These are phyloP conservation scores for Oreohelix idahoensis DNA, from an alignment of 1,140 invertebrate genomes.

Conservation along the genomic window DNA sequence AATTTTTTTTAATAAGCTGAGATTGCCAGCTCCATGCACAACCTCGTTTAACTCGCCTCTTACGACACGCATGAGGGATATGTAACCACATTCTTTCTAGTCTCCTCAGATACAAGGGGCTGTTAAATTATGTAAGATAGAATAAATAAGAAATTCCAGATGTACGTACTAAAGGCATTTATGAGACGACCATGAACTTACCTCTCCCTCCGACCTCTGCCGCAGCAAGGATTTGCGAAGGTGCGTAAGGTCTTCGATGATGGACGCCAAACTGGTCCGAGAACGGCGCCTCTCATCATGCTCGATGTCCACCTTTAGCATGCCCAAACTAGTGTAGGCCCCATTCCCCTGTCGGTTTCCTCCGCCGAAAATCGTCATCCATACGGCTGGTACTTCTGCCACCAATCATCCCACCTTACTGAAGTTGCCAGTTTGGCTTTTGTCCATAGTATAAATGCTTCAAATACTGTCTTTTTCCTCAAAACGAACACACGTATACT, in stretches of 20 bases:
- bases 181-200: background rate
- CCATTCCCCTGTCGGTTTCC: slow-evolving; percentile 13
- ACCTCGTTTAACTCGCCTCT: too few species aligned
- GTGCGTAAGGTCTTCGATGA: slow-evolving; percentile 39
- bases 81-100: too few species aligned
- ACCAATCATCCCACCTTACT: background rate
- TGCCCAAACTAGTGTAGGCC: slow-evolving; percentile 24
- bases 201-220: slow-evolving; percentile 38
- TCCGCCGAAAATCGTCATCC: slow-evolving; percentile 34
- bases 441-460: background rate
- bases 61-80: too few species aligned
- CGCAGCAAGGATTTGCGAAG: slow-evolving; percentile 36
- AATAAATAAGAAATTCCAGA: too few species aligned
- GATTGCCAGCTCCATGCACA: too few species aligned
- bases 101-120: too few species aligned
- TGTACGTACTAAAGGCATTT: too few species aligned
- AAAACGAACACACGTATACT: background rate
- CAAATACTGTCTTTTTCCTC: background rate
- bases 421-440: background rate
- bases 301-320: slow-evolving; percentile 30
- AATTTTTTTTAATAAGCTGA: too few species aligned
- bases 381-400: background rate
- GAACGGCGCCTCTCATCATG: slow-evolving; percentile 29
- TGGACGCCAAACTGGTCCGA: slow-evolving; percentile 38
- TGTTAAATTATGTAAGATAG: too few species aligned